Conservation (phyloP, 2,797 vertebrate species). For the Alouatta caraya region DNA sequence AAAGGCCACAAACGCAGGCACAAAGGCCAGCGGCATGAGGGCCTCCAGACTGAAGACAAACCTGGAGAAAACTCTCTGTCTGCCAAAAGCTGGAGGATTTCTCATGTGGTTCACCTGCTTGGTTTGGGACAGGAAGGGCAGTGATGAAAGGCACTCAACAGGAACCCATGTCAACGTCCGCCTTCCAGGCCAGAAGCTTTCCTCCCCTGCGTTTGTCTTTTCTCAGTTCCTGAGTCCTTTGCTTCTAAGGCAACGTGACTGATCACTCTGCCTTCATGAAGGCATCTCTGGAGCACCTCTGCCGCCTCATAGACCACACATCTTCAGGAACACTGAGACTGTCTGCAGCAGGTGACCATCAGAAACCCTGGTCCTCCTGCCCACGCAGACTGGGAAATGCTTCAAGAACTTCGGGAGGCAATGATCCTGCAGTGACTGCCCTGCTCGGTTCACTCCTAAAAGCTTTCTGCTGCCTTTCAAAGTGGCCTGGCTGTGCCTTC, state of each 20-base stretch:
- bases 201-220: not conserved
- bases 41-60: not conserved
- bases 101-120: not conserved
- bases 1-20: not conserved
- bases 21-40: not conserved
- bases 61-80: not conserved
- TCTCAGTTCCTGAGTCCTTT: not conserved
- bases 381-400: not conserved
- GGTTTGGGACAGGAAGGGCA: fast-evolving
- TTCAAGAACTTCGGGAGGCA: not conserved
- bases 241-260: fast-evolving
- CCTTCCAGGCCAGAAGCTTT: not conserved
- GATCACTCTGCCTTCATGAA: not conserved
- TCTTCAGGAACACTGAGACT: not conserved
- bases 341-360: not conserved
- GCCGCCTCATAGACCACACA: fast-evolving
- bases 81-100: not conserved
- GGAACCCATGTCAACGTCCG: fast-evolving
- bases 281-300: fast-evolving
- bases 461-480: not conserved
- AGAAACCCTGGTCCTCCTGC: not conserved
- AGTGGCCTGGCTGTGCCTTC: not conserved
- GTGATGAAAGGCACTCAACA: fast-evolving
- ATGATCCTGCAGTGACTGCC: too few relatives aligned
- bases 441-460: not conserved